Base-by-base conservation (phyloP, 2,113 vertebrate species). In the Microtus montanus region DNA sequence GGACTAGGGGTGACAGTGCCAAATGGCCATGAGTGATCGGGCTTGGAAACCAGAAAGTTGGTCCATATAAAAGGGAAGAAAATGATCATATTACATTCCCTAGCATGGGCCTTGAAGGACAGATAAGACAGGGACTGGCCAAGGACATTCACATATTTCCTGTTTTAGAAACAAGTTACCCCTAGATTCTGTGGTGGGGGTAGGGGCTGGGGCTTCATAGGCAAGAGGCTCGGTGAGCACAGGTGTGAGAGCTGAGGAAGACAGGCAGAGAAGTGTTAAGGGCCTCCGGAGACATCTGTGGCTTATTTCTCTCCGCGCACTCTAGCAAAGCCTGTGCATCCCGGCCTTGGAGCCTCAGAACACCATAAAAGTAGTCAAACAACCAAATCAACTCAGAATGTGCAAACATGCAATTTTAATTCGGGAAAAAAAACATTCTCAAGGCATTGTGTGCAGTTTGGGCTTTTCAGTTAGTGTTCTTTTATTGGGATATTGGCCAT, bases 331-430 rank as follows among this genome's bases (percentile, higher is more conserved):
- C 35, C 73, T 52, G 22, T 64, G 24, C 30, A 26, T 85, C 66
- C 41, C 58, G 85, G 92, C 26, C 38, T 35, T 61, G 66, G n/a
- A 68, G 52, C 77, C 95, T 64, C 75, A 47, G 41, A 85, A 83
- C 77, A 66, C 64, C 58, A 82, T 73, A 77, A 83, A 92, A 86
- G 94, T 74, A 13, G 89, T 86, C 87, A 87, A 77, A 89, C 4
- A 63, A 38, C 70, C 87, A 95, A 71, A 96, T 88, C 35, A 28
- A 73, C 47, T 95, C 87, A 89, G 61, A 52, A 58, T 68, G 41
- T 28, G 15, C 71, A 92, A 92, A 88, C 74, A 93, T 3, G 3
- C 73, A 91, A 54, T 93, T 91, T 96, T 92, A 94, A 90, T 91
- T 96, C 91, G 58, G 92, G 75, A 85, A 70, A 8, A 8, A 28